Evolutionary conservation across 1,140 invertebrate species (phyloP).

Genomic region (Bombus terrestris): DNA sequence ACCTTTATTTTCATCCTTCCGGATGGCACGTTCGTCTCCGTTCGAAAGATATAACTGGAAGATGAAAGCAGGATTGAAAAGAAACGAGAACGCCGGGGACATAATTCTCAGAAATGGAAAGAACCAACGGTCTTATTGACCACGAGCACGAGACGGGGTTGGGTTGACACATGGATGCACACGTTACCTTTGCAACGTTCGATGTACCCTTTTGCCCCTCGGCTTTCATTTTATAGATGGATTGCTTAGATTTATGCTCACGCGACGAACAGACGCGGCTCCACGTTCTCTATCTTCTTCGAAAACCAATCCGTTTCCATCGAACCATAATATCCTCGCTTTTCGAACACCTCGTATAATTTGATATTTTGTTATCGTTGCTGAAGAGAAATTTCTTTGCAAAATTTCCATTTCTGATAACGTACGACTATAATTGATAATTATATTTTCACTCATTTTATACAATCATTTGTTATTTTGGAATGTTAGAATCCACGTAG

Average conservation of each 20-base stretch:
- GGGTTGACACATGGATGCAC: constrained; percentile 41
- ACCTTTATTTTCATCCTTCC: background rate
- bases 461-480: no score
- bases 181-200: constrained; percentile 21
- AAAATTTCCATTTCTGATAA: no score
- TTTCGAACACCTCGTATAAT: background rate
- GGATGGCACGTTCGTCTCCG: background rate
- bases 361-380: background rate
- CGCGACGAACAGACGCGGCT: constrained; percentile 61
- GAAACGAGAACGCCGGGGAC: constrained; percentile 42
- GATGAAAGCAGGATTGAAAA: constrained; percentile 49
- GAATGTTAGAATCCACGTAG: no score
- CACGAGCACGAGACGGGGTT: constrained; percentile 35
- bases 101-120: constrained; percentile 60
- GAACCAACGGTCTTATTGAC: constrained; percentile 54
- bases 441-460: no score
- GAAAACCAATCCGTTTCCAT: constrained; percentile 48
- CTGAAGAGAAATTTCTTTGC: no score
- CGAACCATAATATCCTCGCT: background rate
- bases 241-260: constrained; percentile 71
- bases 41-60: constrained; percentile 25
- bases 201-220: constrained; percentile 45
- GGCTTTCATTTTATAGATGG: constrained; percentile 75
- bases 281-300: constrained; percentile 30
- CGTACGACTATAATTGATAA: no score